These are phyloP conservation scores for Pelmatolapia mariae DNA, from an alignment of 2,113 vertebrate species.

Conservation along the genomic window DNA sequence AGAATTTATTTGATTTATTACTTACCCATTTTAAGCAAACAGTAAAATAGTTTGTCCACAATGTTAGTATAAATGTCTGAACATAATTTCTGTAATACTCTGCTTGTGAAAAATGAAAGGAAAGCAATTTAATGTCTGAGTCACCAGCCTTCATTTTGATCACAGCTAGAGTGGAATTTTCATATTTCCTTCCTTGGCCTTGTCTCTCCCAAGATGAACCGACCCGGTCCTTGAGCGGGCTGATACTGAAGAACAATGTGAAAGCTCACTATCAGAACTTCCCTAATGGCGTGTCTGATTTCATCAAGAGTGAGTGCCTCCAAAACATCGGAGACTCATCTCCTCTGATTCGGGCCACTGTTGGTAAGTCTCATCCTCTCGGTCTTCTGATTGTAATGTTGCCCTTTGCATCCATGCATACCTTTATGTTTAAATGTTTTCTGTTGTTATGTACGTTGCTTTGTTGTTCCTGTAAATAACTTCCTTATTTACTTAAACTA, in stretches of 20 bases:
- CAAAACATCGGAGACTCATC: slow-evolving; percentile 95
- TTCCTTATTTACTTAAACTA: background rate
- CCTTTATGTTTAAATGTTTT: background rate
- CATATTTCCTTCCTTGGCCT: background rate
- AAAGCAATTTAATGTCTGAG: background rate
- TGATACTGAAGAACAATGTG: slow-evolving; percentile 97
- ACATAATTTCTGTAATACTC: background rate
- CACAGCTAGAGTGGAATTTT: background rate
- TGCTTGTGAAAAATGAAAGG: background rate
- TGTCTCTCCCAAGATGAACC: slow-evolving; percentile 83
- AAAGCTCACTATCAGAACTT: slow-evolving; percentile 98
- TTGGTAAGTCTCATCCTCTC: slow-evolving; percentile 78
- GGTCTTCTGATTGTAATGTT: background rate
- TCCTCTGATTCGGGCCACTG: slow-evolving; percentile 95
- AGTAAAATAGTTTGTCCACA: background rate
- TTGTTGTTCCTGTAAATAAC: background rate
- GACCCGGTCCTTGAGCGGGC: slow-evolving; percentile 92
- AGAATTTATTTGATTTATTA: background rate
- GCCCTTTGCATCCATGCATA: background rate
- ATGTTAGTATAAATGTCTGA: background rate
- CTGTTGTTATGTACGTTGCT: background rate
- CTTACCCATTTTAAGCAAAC: background rate
- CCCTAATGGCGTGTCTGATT: slow-evolving; percentile 90
- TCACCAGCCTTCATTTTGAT: background rate
- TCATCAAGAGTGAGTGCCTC: slow-evolving; percentile 95